Evolutionary conservation across 2,888 invertebrate genomes (phyloP).

Genomic region (Drosophila prostipennis): DNA sequence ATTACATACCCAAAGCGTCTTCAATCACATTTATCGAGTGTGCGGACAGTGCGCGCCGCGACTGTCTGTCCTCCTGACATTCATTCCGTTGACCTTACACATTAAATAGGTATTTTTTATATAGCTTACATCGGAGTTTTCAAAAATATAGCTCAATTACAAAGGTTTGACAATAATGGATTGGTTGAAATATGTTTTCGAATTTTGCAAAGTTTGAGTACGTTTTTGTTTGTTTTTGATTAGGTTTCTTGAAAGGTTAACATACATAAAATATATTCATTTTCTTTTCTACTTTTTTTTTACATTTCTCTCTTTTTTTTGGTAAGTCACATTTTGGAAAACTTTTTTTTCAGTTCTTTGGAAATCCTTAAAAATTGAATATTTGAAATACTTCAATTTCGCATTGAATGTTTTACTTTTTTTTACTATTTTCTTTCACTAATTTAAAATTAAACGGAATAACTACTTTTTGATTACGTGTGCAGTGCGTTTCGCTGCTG

Average conservation of each 20-base stretch:
- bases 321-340: constrained; percentile 21
- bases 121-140: constrained; percentile 27
- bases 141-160: constrained; percentile 19
- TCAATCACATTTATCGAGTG: constrained; percentile 61
- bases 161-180: constrained; percentile 23
- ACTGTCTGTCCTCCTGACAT: constrained; percentile 10
- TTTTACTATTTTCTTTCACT: neutral
- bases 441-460: neutral
- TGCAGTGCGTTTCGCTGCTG: constrained; percentile 6
- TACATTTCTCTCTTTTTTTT: neutral
- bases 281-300: neutral
- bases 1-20: constrained; percentile 46
- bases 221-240: neutral
- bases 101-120: constrained; percentile 13
- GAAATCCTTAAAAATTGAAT: constrained; percentile 1
- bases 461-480: constrained; percentile 8
- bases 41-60: constrained; percentile 3
- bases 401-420: neutral
- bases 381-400: constrained; percentile 1
- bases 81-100: constrained; percentile 18
- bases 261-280: neutral
- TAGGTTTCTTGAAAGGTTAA: neutral
- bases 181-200: neutral
- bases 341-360: constrained; percentile 12
- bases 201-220: neutral